Conservation (phyloP, 37 sponge, comb jelly and placozoan genomes). For the Agelas oroides region DNA sequence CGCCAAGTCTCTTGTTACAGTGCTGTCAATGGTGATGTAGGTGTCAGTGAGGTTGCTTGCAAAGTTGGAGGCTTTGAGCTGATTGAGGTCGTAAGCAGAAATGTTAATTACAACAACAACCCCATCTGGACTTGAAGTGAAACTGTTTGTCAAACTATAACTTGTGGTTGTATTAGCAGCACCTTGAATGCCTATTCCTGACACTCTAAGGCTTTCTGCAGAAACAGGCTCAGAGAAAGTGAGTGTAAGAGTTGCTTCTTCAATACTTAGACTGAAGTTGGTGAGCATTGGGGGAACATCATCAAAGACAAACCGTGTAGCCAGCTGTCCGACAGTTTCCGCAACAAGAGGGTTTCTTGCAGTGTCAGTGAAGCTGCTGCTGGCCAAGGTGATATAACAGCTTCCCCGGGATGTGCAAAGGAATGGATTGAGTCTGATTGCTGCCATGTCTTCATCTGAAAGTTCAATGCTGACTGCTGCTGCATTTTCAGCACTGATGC, state of each 20-base stretch:
- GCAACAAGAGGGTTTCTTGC: constrained; percentile 63
- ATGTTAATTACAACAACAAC: constrained; percentile 54
- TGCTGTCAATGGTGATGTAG: constrained; percentile 60
- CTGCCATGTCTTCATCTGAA: constrained; percentile 63
- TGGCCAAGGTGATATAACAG: constrained; percentile 68
- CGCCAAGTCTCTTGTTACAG: constrained; percentile 73
- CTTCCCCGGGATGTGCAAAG: constrained; percentile 81
- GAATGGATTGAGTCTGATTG: constrained; percentile 71
- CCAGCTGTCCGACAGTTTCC: constrained; percentile 48
- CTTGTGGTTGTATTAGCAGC: neutral
- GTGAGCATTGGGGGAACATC: constrained; percentile 61
- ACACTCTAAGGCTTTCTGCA: constrained; percentile 40
- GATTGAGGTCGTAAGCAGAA: constrained; percentile 74
- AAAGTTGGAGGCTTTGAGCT: constrained; percentile 66
- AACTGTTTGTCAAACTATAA: constrained; percentile 71
- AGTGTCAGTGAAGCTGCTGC: constrained; percentile 71
- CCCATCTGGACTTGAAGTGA: constrained; percentile 44
- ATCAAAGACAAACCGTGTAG: constrained; percentile 62
- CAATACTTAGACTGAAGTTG: constrained; percentile 79
- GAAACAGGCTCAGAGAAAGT: constrained; percentile 89
- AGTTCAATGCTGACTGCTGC: constrained; percentile 55
- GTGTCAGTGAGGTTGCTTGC: constrained; percentile 48
- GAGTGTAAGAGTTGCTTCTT: constrained; percentile 42
- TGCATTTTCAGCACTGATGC: constrained; percentile 16
- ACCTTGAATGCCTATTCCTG: constrained; percentile 63